Conservation (phyloP, 2,888 invertebrate species). For the Euclidia mi region DNA sequence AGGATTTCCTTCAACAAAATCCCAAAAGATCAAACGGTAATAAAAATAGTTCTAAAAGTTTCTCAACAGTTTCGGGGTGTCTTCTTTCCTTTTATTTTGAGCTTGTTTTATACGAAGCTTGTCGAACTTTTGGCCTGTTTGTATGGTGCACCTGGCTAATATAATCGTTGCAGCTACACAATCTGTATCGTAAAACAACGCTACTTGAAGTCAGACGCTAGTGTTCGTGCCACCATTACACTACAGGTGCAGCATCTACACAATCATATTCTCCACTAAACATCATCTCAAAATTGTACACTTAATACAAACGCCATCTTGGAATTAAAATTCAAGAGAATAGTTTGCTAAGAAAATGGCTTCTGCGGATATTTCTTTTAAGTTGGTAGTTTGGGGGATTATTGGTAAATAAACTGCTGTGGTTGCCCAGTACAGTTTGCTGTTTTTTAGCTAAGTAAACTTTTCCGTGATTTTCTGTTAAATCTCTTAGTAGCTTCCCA, state of each 20-base stretch:
- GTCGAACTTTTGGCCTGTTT: slow-evolving; percentile 9
- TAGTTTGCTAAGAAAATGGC: no score
- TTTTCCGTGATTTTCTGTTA: no score
- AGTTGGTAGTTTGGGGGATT: no score
- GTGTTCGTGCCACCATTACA: slow-evolving; percentile 6
- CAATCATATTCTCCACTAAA: background rate
- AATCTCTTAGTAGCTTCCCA: no score
- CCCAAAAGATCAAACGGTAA: background rate
- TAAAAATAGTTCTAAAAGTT: background rate
- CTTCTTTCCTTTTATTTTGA: background rate
- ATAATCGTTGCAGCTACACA: slow-evolving; percentile 29
- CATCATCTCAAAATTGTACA: background rate
- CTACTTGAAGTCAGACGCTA: background rate
- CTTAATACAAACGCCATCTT: background rate
- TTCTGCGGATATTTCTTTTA: no score
- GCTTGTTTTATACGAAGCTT: background rate
- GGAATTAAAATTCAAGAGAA: no score
- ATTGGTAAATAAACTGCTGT: no score
- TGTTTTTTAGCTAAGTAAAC: no score
- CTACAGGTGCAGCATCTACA: slow-evolving; percentile 4
- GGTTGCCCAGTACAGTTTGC: no score
- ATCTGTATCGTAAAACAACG: slow-evolving; percentile 17
- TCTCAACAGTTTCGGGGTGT: background rate
- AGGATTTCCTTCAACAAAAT: slow-evolving; percentile 1
- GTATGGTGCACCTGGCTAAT: slow-evolving; percentile 28